These are phyloP conservation scores for Mesorhabditis spiculigera DNA, from an alignment of 2,888 invertebrate species.

Conservation along the genomic window DNA sequence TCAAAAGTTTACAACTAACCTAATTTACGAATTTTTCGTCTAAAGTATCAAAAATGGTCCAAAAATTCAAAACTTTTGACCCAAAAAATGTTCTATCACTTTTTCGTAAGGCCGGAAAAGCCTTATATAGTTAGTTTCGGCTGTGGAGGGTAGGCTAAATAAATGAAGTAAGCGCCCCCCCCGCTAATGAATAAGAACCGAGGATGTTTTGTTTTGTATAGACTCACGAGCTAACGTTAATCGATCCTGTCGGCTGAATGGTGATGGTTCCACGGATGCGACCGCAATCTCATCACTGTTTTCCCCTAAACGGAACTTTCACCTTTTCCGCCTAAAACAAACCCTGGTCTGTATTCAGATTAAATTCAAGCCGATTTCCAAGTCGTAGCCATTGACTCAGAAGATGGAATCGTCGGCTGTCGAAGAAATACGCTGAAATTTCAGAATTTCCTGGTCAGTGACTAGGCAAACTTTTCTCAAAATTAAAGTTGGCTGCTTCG, in stretches of 20 bases:
- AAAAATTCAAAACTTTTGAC: too few species aligned
- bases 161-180: too few species aligned
- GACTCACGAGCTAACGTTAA: neutral
- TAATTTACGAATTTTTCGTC: too few species aligned
- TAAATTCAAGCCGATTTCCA: constrained; percentile 41
- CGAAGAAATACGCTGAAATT: constrained; percentile 40
- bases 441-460: too few species aligned
- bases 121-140: too few species aligned
- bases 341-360: constrained; percentile 30
- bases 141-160: too few species aligned
- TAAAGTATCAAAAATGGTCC: too few species aligned
- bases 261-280: neutral
- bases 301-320: neutral
- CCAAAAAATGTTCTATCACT: too few species aligned
- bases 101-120: too few species aligned
- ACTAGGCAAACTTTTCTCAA: constrained; percentile 3
- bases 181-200: neutral
- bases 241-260: constrained; percentile 5
- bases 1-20: too few species aligned
- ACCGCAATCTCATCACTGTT: neutral
- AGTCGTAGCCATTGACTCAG: constrained; percentile 48
- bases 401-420: constrained; percentile 35
- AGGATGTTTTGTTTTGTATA: constrained; percentile 2
- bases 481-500: neutral
- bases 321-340: neutral